Evolutionary conservation across 2,888 invertebrate genomes (phyloP).

Genomic region (Thera britannica): DNA sequence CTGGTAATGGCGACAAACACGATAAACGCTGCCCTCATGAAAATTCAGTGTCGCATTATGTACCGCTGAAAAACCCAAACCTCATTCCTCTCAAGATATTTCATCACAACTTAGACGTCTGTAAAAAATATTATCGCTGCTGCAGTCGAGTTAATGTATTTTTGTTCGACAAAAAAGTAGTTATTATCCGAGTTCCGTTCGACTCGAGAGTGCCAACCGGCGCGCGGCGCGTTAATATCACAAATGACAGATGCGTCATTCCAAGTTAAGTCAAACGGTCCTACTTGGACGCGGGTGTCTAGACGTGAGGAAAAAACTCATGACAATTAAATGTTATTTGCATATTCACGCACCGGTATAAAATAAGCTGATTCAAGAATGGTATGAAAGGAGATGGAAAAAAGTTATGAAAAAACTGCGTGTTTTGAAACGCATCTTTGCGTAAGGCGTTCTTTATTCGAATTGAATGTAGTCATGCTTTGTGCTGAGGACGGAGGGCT

Average conservation of each 20-base stretch:
- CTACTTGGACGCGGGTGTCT: conserved; percentile 47
- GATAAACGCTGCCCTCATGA: conserved; percentile 79
- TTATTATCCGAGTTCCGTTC: conserved; percentile 65
- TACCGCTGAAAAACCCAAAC: conserved; percentile 61
- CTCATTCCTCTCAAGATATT: conserved; percentile 64
- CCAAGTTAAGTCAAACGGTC: conserved; percentile 54
- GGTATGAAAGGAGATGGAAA: conserved; percentile 62
- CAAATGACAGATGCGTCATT: conserved; percentile 81
- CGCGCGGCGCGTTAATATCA: conserved; percentile 75
- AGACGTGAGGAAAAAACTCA: conserved; percentile 57
- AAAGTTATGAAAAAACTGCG: conserved; percentile 51
- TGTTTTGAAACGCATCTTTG: conserved; percentile 76
- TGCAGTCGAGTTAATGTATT: conserved; percentile 57
- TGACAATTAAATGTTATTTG: conserved; percentile 77
- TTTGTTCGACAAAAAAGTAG: conserved; percentile 60
- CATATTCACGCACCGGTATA: conserved; percentile 69
- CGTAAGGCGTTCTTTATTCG: conserved; percentile 70
- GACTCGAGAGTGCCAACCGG: conserved; percentile 63
- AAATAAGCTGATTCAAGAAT: conserved; percentile 62
- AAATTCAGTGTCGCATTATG: conserved; percentile 74
- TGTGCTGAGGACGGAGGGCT: conserved; percentile 39
- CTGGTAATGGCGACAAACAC: conserved; percentile 69
- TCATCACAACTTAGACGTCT: conserved; percentile 61
- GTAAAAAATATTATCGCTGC: conserved; percentile 58
- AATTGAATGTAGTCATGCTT: conserved; percentile 61